Evolutionary conservation across 2,888 invertebrate genomes (phyloP), one percentile per base, ranked within the genome.

Genomic region (Lypha dubia): DNA sequence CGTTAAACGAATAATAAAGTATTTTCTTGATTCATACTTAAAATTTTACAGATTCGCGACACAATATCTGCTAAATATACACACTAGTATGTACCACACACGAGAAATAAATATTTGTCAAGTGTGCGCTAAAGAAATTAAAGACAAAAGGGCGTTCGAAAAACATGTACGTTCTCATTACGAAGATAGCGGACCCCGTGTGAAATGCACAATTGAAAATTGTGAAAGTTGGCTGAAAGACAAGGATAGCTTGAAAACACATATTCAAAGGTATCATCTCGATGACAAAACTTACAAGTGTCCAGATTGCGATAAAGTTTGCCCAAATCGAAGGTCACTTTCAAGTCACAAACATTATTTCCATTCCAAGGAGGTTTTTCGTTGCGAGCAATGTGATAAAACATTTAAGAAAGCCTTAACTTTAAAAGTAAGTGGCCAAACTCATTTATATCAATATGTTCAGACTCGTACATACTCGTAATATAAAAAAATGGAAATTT

Each of bases 171-270:
- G 90, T 53, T 90, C 90, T 67, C 92, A 92, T 62, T 89, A 89
- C 0, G 91, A 90, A 17, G 88, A 90, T 0, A 89, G 88, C 4
- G 88, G 89, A 56, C 91, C 92, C 4, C 91, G 90, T 76, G 89
- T 92, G 3, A 91, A 92, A 87, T 92, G 92, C 51, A 89, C 90
- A 0, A 90, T 91, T 35, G 88, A 90, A 20, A 89, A 90, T 65
- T 92, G 92, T 77, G 91, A 91, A 0, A 90, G 91, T 8, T 91
- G 91, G 91, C 88, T 91, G 17, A 92, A 92, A 79, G 90, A 92
- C 76, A 89, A 91, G 76, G 89, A 91, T 20, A 90, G 90, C 44
- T 74, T 92, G 7, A 90, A 90, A 83, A 90, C 90, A 58, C 92
- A 92, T 79, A 87, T 91, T 70, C 87, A 88, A 0, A 88, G 91